These are phyloP conservation scores for Tetragonula carbonaria DNA, from an alignment of 2,888 invertebrate species.

Conservation along the genomic window DNA sequence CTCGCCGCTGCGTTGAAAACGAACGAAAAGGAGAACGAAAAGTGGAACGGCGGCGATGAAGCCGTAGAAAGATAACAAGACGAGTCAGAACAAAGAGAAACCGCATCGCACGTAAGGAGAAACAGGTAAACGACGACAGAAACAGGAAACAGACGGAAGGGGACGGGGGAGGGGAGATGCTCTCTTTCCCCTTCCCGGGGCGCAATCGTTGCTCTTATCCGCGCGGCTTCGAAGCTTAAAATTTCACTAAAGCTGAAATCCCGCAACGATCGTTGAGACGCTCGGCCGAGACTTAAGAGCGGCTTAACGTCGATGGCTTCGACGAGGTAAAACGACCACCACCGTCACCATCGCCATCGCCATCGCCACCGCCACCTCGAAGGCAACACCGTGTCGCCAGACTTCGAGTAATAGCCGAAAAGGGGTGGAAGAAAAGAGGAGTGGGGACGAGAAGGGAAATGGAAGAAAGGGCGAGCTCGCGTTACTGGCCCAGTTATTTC, in stretches of 20 bases:
- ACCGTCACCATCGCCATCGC: neutral
- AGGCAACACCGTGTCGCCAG: neutral
- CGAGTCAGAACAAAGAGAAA: no score
- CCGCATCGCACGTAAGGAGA: no score
- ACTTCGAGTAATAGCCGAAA: neutral
- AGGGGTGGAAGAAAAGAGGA: no score
- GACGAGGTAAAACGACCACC: constrained; percentile 12
- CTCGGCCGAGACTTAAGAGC: constrained; percentile 45
- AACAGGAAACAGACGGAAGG: no score
- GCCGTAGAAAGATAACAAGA: no score
- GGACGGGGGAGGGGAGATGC: no score
- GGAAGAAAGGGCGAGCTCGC: constrained; percentile 1
- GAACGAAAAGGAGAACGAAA: no score
- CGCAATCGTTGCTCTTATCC: constrained; percentile 50
- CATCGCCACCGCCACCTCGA: no score
- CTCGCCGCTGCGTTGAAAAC: no score
- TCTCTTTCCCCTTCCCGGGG: neutral
- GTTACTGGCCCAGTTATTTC: constrained; percentile 27
- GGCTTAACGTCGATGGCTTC: constrained; percentile 53
- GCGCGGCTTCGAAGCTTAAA: constrained; percentile 45
- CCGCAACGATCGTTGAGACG: constrained; percentile 48
- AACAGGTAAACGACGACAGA: no score
- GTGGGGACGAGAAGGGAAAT: neutral
- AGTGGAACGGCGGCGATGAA: no score
- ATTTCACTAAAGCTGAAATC: constrained; percentile 62